Evolutionary conservation across 2,113 vertebrate species (phyloP), one percentile per base, ranked within the genome.

Genomic region (Corydoras sp.): DNA sequence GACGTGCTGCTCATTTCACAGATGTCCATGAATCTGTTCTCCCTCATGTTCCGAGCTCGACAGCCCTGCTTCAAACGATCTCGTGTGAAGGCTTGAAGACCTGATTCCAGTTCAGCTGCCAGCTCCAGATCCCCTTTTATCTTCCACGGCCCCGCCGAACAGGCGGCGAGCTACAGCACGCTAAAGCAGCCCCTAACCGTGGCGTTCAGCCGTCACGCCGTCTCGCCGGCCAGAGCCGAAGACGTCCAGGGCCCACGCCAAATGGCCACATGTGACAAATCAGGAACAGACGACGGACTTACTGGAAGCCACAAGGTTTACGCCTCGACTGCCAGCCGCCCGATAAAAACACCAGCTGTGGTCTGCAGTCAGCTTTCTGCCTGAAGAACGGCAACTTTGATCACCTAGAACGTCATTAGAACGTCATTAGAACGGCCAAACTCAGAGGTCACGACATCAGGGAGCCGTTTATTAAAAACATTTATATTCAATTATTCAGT

Each of bases 11-110:
- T 50, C 31, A 8, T 49, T 15, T 15, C 10, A n/a, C 51, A 66
- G 62, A 53, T 43, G 60, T 51, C 24, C 15, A 11, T 12, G 11
- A 59, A 31, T 59, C 43, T 72, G 61, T 58, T 53, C 35, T 12
- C 11, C 14, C 18, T 12, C 43, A 56, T 58, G 43, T 35, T n/a
- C 13, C 65, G 35, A 59, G 55, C 54, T 63, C 43, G 13, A 18
- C 48, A 43, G 63, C 72, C 59, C 60, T 71, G 68, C 29, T 53
- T 12, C 78, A 48, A 66, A 55, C 77, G 30, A 63, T 9, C 71
- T 15, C 51, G 50, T 62, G 49, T 31, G 60, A 24, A 72, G 15
- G 58, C 30, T 50, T 53, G 4, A 56, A 49, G 64, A 32, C 32
- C 32, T 75, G 13, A 63, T 59, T 11, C 15, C 30, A 62, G 29